phyloP scores from a whole-genome alignment of 1,140 invertebrate species.

The Bombyx mandarina region DNA sequence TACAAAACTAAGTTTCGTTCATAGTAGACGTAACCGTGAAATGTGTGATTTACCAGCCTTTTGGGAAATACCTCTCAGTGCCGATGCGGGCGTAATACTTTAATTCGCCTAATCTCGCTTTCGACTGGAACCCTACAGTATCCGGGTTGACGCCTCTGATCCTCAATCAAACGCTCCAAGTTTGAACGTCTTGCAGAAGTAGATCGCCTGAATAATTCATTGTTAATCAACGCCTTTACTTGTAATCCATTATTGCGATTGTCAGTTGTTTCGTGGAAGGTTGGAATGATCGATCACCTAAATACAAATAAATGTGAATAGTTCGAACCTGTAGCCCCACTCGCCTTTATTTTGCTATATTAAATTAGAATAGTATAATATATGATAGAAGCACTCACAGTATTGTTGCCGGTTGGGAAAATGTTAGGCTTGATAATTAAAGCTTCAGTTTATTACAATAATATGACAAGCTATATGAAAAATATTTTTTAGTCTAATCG shows the following conservation, averaged over 20 bases:
- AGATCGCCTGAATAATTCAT: neutral
- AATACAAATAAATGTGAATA: too few relatives aligned
- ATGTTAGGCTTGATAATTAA: too few relatives aligned
- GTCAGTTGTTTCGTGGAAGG: neutral
- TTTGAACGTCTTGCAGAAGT: constrained; percentile 8
- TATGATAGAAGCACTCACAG: too few relatives aligned
- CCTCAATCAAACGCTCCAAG: constrained; percentile 8
- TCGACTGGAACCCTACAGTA: constrained; percentile 24
- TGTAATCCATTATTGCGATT: constrained; percentile 1
- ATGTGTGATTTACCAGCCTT: constrained; percentile 49
- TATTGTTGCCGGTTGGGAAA: too few relatives aligned
- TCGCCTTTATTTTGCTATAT: too few relatives aligned
- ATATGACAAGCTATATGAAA: too few relatives aligned
- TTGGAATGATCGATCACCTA: too few relatives aligned
- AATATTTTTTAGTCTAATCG: too few relatives aligned
- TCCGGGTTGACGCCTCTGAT: constrained; percentile 5
- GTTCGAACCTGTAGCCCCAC: too few relatives aligned
- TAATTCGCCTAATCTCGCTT: constrained; percentile 50
- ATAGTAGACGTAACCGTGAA: constrained; percentile 32
- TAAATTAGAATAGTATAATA: too few relatives aligned
- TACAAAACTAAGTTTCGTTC: too few relatives aligned
- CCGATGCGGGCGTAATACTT: constrained; percentile 41
- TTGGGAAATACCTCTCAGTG: constrained; percentile 40
- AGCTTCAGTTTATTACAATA: too few relatives aligned
- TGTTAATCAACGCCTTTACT: constrained; percentile 1